phyloP scores from a whole-genome alignment of 2,888 invertebrate genomes.

The Phania funesta region DNA sequence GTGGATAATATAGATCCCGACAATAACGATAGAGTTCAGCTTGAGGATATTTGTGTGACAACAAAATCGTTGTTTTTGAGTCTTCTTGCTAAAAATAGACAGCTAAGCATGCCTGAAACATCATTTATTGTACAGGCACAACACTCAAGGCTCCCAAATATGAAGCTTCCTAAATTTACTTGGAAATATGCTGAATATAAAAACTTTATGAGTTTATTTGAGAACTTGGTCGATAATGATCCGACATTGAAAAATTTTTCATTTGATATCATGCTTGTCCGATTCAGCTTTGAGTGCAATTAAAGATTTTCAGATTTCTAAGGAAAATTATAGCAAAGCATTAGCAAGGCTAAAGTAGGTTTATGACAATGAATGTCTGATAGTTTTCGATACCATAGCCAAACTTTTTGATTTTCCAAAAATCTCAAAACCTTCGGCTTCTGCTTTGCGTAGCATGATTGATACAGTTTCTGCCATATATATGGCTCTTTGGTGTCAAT shows the following conservation, averaged over 20 bases:
- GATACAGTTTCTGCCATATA: too few relatives aligned
- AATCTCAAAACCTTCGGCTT: too few relatives aligned
- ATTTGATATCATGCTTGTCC: slow-evolving; percentile 48
- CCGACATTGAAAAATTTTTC: slow-evolving; percentile 36
- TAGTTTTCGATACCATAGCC: too few relatives aligned
- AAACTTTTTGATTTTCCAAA: too few relatives aligned
- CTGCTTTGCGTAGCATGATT: too few relatives aligned
- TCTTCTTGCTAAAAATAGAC: not conserved
- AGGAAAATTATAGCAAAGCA: slow-evolving; percentile 8
- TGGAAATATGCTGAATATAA: slow-evolving; percentile 44
- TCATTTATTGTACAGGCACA: not conserved
- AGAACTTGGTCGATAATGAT: slow-evolving; percentile 45
- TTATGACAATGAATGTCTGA: too few relatives aligned
- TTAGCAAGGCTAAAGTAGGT: not conserved
- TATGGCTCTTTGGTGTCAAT: too few relatives aligned
- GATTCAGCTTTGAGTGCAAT: slow-evolving; percentile 11
- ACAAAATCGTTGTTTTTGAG: slow-evolving; percentile 1
- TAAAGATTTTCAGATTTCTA: slow-evolving; percentile 8
- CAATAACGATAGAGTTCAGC: not conserved
- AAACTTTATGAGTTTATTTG: slow-evolving; percentile 54
- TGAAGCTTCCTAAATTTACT: slow-evolving; percentile 46
- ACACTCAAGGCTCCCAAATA: slow-evolving; percentile 28
- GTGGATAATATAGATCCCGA: not conserved
- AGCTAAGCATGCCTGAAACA: not conserved
- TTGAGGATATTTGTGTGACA: not conserved